Conservation (phyloP, 2,888 invertebrate genomes). For the Leptura quadrifasciata region DNA sequence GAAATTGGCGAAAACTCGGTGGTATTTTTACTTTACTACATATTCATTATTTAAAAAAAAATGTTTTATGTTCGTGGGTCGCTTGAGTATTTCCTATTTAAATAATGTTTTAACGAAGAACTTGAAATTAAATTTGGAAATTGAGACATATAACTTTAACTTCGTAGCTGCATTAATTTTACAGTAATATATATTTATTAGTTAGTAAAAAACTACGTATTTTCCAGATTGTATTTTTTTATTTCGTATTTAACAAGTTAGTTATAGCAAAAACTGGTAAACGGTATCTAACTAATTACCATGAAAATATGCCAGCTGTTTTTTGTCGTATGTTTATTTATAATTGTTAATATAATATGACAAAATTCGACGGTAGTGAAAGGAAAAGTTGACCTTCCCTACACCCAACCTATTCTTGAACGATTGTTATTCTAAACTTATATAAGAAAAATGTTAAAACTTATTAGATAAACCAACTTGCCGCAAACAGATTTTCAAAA, state of each 20-base stretch:
- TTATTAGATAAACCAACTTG: not conserved
- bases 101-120: no score
- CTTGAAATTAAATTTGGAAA: no score
- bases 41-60: no score
- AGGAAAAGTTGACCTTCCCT: conserved; percentile 50
- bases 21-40: no score
- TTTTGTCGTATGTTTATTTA: conserved; percentile 9
- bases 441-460: conserved; percentile 40
- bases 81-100: no score
- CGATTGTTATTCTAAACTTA: conserved; percentile 17
- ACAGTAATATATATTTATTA: not conserved
- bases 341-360: conserved; percentile 13
- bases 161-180: not conserved
- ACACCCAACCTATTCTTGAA: conserved; percentile 41
- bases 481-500: not conserved
- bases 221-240: not conserved
- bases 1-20: no score
- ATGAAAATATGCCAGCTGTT: not conserved
- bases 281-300: not conserved
- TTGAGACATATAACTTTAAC: no score
- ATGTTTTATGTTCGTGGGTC: no score
- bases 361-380: conserved; percentile 43
- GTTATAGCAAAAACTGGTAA: not conserved
- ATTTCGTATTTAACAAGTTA: not conserved
- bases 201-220: not conserved